Base-by-base conservation (phyloP, 2,888 invertebrate genomes). In the Caenorhabditis plicata region DNA sequence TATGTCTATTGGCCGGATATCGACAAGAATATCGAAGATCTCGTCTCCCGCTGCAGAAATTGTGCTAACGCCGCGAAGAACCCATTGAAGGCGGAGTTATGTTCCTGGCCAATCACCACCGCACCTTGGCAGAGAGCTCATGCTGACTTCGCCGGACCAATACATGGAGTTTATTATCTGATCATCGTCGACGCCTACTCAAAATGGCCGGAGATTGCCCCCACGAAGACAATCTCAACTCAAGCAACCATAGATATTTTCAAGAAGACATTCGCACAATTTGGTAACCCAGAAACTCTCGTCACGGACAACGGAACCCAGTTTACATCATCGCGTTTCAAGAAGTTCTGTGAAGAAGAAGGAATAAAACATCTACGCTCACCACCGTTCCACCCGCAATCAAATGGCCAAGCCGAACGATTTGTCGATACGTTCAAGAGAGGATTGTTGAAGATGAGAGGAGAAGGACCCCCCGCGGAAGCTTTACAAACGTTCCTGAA, bases 111-210 rank as follows among this genome's bases (percentile, higher is more conserved):
- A 20, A 60, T 32, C 27, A 68, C 81, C 22, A 61, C 51, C 5
- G 55, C 67, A 44, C 74, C 77, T 11, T 81, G 81, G 80, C 70
- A 81, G 49, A 67, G 83, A 17, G 60, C 83, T 4, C 83, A 84
- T 68, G 69, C 82, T 15, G 83, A 84, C 65, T 83, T 81, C 71
- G 81, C 82, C 13, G 83, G 82, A 9, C 82, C 81, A 25, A 57
- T 81, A 32, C 36, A 72, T 5, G 75, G 70, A 9, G 52, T 51
- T 8, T 75, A 73, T 69, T 73, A 80, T 26, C 53, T 82, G 4
- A 63, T 83, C 15, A 62, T 83, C 7, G 76, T 81, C 3, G 83
- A 83, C 60, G 72, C 81, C 9, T 76, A 73, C 58, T 81, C 82
- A 0, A 84, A 83, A 54, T 84, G 82, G 82, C 74, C 80, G 1